These are phyloP conservation scores for Chionodraco myersi DNA, from an alignment of 2,113 vertebrate species.

Conservation along the genomic window DNA sequence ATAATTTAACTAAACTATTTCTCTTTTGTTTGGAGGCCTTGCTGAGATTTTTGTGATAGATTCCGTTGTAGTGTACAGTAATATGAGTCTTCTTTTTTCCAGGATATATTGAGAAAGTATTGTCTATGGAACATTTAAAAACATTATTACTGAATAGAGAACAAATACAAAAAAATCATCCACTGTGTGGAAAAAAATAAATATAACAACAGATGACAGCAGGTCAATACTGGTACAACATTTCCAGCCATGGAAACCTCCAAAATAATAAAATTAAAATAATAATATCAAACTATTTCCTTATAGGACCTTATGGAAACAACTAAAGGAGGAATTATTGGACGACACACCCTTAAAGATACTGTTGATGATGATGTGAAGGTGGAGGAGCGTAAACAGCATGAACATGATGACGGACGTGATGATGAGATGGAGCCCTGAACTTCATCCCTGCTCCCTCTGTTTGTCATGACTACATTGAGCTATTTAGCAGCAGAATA, in stretches of 20 bases:
- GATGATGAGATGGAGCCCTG: slow-evolving; percentile 3
- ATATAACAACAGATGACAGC: neutral
- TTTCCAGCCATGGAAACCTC: neutral
- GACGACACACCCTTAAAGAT: neutral
- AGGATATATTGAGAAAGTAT: neutral
- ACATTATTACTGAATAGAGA: neutral
- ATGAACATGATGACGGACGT: neutral
- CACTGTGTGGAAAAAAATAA: neutral
- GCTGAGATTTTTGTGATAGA: no score
- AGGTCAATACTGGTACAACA: neutral
- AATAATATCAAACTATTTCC: neutral
- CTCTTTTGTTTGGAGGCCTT: neutral
- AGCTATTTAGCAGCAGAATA: slow-evolving; percentile 55
- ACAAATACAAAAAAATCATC: neutral
- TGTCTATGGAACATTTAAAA: neutral
- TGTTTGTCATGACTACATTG: slow-evolving; percentile 6
- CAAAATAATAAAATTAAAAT: neutral
- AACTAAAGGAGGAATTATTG: neutral
- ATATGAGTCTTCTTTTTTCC: no score
- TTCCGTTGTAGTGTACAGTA: neutral
- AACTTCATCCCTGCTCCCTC: slow-evolving; percentile 7
- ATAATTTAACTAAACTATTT: neutral
- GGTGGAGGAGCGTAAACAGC: slow-evolving; percentile 17
- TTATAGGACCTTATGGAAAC: neutral
- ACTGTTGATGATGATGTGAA: slow-evolving; percentile 8